These are phyloP conservation scores for Drosophila chauvacae DNA, from an alignment of 1,140 invertebrate genomes.

Conservation along the genomic window DNA sequence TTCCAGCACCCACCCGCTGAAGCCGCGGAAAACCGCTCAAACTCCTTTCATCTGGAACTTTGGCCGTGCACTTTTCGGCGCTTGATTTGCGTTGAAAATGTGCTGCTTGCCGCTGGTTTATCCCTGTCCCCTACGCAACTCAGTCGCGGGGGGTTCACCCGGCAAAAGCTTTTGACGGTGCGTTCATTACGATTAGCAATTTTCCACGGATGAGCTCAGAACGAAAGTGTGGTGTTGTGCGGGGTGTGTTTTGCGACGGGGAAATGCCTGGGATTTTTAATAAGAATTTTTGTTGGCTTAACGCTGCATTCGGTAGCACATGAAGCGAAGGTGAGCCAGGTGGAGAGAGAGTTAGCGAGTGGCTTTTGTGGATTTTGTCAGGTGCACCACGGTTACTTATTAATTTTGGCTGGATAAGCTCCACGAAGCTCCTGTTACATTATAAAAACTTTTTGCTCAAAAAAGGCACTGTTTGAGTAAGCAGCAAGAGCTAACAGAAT, in stretches of 20 bases:
- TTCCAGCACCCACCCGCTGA: constrained; percentile 23
- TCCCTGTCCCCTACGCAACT: not conserved
- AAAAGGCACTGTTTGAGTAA: not conserved
- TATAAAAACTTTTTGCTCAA: not conserved
- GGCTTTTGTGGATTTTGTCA: constrained; percentile 58
- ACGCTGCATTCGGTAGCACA: constrained; percentile 34
- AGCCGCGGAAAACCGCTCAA: constrained; percentile 8
- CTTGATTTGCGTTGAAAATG: constrained; percentile 54
- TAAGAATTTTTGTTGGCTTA: constrained; percentile 57
- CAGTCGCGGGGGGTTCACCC: constrained; percentile 12
- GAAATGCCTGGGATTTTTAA: constrained; percentile 45
- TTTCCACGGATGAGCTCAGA: constrained; percentile 29
- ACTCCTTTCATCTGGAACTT: constrained; percentile 37
- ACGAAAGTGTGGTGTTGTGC: constrained; percentile 2
- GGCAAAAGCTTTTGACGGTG: constrained; percentile 48
- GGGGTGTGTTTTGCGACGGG: constrained; percentile 19
- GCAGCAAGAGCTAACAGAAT: constrained; percentile 8
- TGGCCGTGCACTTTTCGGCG: constrained; percentile 61
- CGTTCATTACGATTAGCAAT: constrained; percentile 71
- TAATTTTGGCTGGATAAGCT: constrained; percentile 41
- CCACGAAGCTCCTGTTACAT: constrained; percentile 8
- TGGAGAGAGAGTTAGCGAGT: constrained; percentile 10
- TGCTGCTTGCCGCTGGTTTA: constrained; percentile 25
- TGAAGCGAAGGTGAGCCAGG: constrained; percentile 18
- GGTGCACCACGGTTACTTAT: constrained; percentile 52